Evolutionary conservation across 2,113 vertebrate genomes (phyloP).

Genomic region (Cichladusa arquata): DNA sequence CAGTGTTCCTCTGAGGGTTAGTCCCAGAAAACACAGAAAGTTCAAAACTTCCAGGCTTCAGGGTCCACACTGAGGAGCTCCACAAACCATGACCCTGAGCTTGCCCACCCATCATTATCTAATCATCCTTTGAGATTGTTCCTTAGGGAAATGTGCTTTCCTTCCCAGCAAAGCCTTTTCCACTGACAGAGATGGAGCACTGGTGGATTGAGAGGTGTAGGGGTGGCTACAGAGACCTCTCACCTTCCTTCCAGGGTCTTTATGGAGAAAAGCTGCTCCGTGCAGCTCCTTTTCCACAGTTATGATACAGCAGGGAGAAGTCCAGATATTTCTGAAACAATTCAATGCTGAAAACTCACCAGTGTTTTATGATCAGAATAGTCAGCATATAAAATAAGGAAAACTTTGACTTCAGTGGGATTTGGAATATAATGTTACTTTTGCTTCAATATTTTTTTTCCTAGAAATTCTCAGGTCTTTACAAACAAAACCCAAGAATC

Average conservation of each 20-base stretch:
- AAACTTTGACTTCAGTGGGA: neutral
- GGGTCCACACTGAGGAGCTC: neutral
- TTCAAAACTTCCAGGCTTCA: too few relatives aligned
- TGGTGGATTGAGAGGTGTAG: neutral
- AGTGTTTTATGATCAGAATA: neutral
- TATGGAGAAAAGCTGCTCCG: neutral
- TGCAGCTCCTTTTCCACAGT: neutral
- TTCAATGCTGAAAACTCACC: neutral
- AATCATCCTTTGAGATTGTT: neutral
- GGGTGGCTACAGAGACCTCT: neutral
- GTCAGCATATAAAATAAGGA: neutral
- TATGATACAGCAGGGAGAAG: neutral
- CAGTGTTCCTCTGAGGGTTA: too few relatives aligned
- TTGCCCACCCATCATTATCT: neutral
- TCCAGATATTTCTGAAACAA: neutral
- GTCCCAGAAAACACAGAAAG: too few relatives aligned
- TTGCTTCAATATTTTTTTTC: fast-evolving
- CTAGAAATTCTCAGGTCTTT: neutral
- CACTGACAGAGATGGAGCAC: neutral
- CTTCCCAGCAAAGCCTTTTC: neutral
- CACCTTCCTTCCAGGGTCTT: neutral
- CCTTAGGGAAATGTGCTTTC: neutral
- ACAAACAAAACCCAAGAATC: neutral
- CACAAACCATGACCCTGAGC: neutral
- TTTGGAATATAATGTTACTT: neutral